Evolutionary conservation across 37 sponge, comb jelly and placozoan genomes (phyloP), one percentile per base, ranked within the genome.

Genomic region (Lycopodina hypogea): DNA sequence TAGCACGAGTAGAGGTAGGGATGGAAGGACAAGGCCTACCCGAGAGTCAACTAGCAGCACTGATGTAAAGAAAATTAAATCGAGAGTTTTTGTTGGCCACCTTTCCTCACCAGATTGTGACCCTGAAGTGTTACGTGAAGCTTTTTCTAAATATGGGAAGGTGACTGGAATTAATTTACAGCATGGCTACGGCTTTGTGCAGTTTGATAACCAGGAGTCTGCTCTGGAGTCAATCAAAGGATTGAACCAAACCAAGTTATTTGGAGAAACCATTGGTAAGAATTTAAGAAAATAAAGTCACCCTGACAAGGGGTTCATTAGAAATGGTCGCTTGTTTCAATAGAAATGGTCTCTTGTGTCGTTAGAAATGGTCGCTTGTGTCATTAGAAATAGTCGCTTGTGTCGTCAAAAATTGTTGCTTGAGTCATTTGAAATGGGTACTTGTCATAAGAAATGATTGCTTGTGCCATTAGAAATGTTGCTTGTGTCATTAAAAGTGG

Each of bases 141-240:
- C 81, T 3, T 87, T 87, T 35, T 21, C 63, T 2, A 59, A 60
- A 30, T 87, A 50, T 69, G 88, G 88, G 39, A 81, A 76, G 26
- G 42, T 87, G 26, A 29, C 37, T 55, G 81, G 77, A 1, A 28
- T 56, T 21, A 76, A 78, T 7, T 42, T 87, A 23, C 82, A 69
- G 70, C 59, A 87, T 77, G 88, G 88, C 19, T 87, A 87, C 38
- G 88, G 88, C 0, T 87, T 87, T 70, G 88, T 87, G n/a, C 88
- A 87, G 64, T 87, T 74, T 56, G 72, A 81, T 17, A 39, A 56
- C 1, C 71, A 76, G 24, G 77, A 87, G 62, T 22, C 58, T 71
- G 88, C 78, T 18, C 45, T 41, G 26, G 76, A 75, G 39, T 77
- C 88, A 22, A 81, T 87, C 61, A 59, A 38, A 37, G 77, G 81